Percentiles rank a stretch among this genome's conserved stretches.
phyloP scores from a whole-genome alignment of 2,797 vertebrate genomes.

The Rhinoraja longicauda region DNA sequence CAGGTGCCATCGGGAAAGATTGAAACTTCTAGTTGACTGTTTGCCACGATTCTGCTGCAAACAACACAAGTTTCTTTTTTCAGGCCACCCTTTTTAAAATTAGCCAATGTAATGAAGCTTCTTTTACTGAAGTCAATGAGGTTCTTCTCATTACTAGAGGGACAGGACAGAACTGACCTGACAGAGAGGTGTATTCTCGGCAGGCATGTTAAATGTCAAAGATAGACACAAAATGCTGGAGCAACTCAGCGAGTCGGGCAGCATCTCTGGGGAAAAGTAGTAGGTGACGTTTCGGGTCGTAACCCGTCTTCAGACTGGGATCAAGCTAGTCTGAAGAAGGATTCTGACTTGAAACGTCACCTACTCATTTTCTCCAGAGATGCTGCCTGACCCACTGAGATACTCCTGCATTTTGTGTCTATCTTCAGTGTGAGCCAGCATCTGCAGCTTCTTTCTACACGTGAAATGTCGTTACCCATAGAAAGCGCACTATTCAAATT shows the following conservation, averaged over 20 bases:
- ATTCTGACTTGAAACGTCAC: too few relatives aligned
- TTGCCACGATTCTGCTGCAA: neutral
- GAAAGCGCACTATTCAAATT: neutral
- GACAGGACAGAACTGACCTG: neutral
- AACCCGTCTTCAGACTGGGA: too few relatives aligned
- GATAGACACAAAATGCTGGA: too few relatives aligned
- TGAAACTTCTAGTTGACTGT: neutral
- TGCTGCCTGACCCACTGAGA: too few relatives aligned
- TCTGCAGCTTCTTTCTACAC: too few relatives aligned
- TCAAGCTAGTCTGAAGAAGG: too few relatives aligned
- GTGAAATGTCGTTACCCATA: neutral
- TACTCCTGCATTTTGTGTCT: too few relatives aligned
- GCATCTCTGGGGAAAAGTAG: too few relatives aligned
- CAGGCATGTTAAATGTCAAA: neutral
- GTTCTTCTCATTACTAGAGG: neutral
- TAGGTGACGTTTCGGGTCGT: too few relatives aligned
- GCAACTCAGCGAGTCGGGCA: too few relatives aligned
- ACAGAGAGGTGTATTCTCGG: neutral
- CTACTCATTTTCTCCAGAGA: too few relatives aligned
- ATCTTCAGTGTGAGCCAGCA: too few relatives aligned
- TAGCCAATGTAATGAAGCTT: neutral
- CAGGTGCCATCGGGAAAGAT: neutral
- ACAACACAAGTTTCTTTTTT: neutral
- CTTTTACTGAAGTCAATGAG: neutral
- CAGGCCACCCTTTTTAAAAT: neutral